These are phyloP conservation scores for Orussus abietinus DNA, from an alignment of 1,140 invertebrate species.

Conservation along the genomic window DNA sequence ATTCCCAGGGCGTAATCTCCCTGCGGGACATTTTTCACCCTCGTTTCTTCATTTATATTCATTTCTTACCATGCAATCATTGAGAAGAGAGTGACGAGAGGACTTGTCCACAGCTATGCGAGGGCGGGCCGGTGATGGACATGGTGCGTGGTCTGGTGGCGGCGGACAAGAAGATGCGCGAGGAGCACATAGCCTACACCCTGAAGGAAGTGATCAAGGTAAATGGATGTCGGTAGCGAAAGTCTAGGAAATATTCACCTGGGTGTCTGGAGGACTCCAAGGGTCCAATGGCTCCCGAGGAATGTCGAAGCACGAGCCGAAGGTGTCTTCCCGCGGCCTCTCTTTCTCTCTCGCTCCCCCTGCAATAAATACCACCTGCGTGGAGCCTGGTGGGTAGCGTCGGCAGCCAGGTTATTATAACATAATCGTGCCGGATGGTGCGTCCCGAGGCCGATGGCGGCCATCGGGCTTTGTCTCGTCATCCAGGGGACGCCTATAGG, in stretches of 20 bases:
- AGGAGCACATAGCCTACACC: slow-evolving; percentile 84
- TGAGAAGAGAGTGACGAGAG: not conserved
- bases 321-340: no score
- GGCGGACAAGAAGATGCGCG: slow-evolving; percentile 69
- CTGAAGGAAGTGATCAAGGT: slow-evolving; percentile 81
- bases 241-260: slow-evolving; percentile 16
- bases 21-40: not conserved
- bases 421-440: slow-evolving; percentile 30
- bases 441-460: slow-evolving; percentile 20
- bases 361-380: no score
- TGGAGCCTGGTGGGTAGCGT: slow-evolving; percentile 20
- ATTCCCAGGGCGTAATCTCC: not conserved
- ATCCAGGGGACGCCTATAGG: no score
- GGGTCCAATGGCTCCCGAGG: no score
- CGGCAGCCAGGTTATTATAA: slow-evolving; percentile 28
- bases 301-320: no score
- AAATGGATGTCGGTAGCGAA: slow-evolving; percentile 26
- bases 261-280: no score
- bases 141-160: slow-evolving; percentile 67
- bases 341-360: no score
- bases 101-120: slow-evolving; percentile 66
- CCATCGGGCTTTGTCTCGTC: slow-evolving; percentile 12
- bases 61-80: no score
- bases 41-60: not conserved
- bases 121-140: slow-evolving; percentile 76